A percentile compares a stretch with the other conserved stretches of the same genome.
Evolutionary conservation across 1,140 invertebrate genomes (phyloP).

Genomic region (Monomorium pharaonis): DNA sequence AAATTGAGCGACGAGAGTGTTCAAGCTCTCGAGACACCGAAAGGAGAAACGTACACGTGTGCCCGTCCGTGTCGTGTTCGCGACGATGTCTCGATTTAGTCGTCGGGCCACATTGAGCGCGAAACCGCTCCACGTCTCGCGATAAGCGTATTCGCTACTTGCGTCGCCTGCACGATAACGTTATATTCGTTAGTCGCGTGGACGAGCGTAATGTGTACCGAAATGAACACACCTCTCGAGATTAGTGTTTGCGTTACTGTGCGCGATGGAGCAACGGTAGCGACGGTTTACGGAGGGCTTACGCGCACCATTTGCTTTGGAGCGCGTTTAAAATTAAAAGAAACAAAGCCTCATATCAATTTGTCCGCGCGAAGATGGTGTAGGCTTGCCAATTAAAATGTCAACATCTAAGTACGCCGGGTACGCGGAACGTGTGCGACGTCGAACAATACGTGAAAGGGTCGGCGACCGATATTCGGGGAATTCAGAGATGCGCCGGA

Average conservation of each 20-base stretch:
- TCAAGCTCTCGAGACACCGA: constrained; percentile 69
- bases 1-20: constrained; percentile 83
- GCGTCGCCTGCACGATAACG: background rate
- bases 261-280: background rate
- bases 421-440: background rate
- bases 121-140: constrained; percentile 7
- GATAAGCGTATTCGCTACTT: constrained; percentile 8
- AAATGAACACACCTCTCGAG: background rate
- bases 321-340: background rate
- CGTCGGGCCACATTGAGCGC: constrained; percentile 52
- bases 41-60: constrained; percentile 61
- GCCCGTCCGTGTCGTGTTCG: constrained; percentile 33
- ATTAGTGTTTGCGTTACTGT: background rate
- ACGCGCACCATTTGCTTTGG: background rate
- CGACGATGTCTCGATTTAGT: constrained; percentile 72
- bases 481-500: constrained; percentile 17
- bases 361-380: background rate
- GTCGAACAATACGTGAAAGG: constrained; percentile 2
- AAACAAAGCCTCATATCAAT: background rate
- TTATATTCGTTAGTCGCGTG: background rate
- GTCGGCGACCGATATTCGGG: background rate
- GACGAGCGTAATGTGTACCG: background rate
- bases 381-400: constrained; percentile 20
- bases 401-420: constrained; percentile 26
- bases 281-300: background rate